Base-by-base conservation (phyloP, 2,888 invertebrate genomes). In the Phalera bucephala region DNA sequence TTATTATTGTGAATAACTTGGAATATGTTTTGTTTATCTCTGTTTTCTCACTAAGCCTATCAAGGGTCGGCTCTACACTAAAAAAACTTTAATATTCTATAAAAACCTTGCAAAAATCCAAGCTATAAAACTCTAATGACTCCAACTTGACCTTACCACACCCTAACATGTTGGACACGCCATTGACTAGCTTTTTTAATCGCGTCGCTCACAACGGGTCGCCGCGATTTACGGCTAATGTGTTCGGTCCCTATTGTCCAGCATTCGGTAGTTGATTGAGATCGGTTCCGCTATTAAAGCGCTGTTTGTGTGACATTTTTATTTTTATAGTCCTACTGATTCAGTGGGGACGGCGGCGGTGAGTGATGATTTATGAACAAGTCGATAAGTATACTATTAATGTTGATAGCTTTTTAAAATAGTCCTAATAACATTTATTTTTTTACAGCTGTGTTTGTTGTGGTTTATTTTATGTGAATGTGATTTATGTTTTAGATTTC, bases 141-240 rank as follows among this genome's bases (percentile, higher is more conserved):
- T n/a, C n/a, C n/a, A n/a, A n/a, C n/a, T n/a, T n/a, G n/a, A n/a
- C n/a, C n/a, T n/a, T n/a, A n/a, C n/a, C n/a, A n/a, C n/a, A n/a
- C n/a, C n/a, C n/a, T n/a, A n/a, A n/a, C 17, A 5, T 17, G 17
- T 17, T 17, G 3, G 17, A 17, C 5, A 17, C 17, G 17, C 17
- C 17, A 17, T 17, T 17, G 17, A 17, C 17, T 5, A n/a, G 74
- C 65, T 77, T 76, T 78, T 80, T 72, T 69, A 65, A 74, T 64
- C 69, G 66, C 44, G 40, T 51, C 75, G n/a, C n/a, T n/a, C n/a
- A 59, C 78, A 60, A 64, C 80, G 78, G 77, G 77, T 72, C 64
- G 66, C 63, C 59, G 61, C 70, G 72, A 75, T 78, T 75, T 71
- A 72, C 70, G 72, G 73, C 42, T 55, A 67, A 74, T 80, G 77